Base-by-base conservation (phyloP, 2,113 vertebrate species). In the Chloropsis hardwickii region DNA sequence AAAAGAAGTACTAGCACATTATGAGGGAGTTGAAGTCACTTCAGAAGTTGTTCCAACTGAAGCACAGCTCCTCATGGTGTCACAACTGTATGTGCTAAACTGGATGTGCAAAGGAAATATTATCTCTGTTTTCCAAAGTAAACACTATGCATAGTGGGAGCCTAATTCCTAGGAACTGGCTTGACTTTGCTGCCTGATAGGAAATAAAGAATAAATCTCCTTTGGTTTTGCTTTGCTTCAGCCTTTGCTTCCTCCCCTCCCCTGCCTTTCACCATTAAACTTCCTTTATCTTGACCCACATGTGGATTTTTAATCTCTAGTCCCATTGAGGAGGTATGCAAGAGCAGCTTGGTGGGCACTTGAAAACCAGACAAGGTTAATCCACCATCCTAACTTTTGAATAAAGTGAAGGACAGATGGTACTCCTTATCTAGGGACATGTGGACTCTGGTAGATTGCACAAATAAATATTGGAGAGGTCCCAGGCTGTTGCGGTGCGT, bases 191-290 rank as follows among this genome's bases (percentile, higher is more conserved):
- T 50, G n/a, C 13, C 35, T 81, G 27, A 44, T 22, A 35, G 18
- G 13, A 81, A 50, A 40, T 3, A 60, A 12, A 80, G 10, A 64
- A 53, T 53, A 47, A 73, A 62, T 50, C 4, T 76, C 12, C 24
- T 50, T 35, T 56, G 9, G 4, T 33, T 82, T 82, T 67, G 8
- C 29, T 80, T 69, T 67, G 7, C 15, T 74, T 80, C 14, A 37
- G 27, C 9, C 14, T 61, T 66, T 33, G 7, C 16, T 60, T 33
- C 4, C 5, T 5, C 4, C 14, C 2, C 3, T 13, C 10, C 6
- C 8, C 4, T 10, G 2, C 1, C 1, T 40, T 80, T 25, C 28
- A 20, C 33, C 28, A 29, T 44, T n/a, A 45, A 66, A n/a, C 5
- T 61, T 29, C 27, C 20, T 74, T 62, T 74, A n/a, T 48, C 14